A percentile compares a stretch with the other conserved stretches of the same genome.
Conservation (phyloP, 2,888 invertebrate genomes). For the Calameuta pallipes region DNA sequence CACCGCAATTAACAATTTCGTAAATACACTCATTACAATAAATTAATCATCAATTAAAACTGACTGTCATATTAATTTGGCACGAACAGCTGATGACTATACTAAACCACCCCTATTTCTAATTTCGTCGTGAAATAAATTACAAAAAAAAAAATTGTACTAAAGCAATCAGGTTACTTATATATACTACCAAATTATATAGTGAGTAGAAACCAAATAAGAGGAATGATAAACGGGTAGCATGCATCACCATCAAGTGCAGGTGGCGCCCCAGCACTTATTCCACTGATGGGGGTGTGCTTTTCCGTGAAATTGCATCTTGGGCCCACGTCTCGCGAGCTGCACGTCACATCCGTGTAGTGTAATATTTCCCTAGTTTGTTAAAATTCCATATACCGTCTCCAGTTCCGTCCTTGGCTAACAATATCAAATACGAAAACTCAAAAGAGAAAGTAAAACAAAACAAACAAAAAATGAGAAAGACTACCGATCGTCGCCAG, state of each 20-base stretch:
- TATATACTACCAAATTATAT: neutral
- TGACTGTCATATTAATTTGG: neutral
- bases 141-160: neutral
- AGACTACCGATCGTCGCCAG: neutral
- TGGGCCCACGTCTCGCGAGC: neutral
- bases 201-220: constrained; percentile 45
- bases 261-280: constrained; percentile 57
- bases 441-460: neutral
- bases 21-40: neutral
- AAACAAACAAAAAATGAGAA: neutral
- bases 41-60: neutral
- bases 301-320: constrained; percentile 32
- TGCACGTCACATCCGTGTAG: neutral
- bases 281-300: constrained; percentile 46
- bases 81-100: neutral
- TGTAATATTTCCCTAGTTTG: neutral
- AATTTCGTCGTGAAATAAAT: neutral
- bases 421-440: neutral
- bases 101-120: neutral
- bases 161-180: too few species aligned
- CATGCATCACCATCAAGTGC: constrained; percentile 60
- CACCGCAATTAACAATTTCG: neutral
- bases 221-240: constrained; percentile 56
- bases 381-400: neutral
- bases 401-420: neutral